Conservation (phyloP, 2,113 vertebrate genomes). For the cattle (Bos taurus) region DNA sequence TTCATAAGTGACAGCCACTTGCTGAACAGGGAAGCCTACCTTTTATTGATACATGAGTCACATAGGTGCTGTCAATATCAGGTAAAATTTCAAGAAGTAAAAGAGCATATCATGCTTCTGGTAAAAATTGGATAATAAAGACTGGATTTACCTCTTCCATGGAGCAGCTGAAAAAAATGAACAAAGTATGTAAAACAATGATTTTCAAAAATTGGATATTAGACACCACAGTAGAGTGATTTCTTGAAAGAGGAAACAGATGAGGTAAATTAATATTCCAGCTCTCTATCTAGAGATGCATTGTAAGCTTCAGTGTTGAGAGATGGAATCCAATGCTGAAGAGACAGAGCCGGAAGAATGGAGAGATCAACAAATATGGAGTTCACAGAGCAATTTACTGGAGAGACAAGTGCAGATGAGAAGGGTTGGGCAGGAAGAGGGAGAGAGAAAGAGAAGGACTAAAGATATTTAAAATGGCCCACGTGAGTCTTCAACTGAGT, state of each 20-base stretch:
- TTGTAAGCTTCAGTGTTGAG: background rate
- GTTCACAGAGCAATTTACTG: background rate
- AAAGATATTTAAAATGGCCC: background rate
- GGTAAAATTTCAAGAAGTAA: background rate
- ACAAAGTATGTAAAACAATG: background rate
- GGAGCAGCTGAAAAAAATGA: background rate
- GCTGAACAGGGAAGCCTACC: background rate
- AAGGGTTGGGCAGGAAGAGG: background rate
- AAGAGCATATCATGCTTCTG: background rate
- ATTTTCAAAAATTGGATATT: background rate
- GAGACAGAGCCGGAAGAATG: background rate
- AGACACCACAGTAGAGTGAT: background rate
- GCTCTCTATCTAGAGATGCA: background rate
- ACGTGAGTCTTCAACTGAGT: background rate
- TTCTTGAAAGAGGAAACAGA: background rate
- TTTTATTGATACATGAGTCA: background rate
- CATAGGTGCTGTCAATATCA: background rate
- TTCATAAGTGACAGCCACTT: background rate
- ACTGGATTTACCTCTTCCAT: background rate
- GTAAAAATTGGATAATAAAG: background rate
- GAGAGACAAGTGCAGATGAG: background rate
- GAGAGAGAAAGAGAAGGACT: background rate
- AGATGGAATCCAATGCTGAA: background rate
- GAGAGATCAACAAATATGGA: background rate
- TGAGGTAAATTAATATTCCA: background rate